Percentiles rank a stretch among this genome's conserved stretches.
Evolutionary conservation across 2,888 invertebrate species (phyloP).

Genomic region (Rambutsinella grinnellia): DNA sequence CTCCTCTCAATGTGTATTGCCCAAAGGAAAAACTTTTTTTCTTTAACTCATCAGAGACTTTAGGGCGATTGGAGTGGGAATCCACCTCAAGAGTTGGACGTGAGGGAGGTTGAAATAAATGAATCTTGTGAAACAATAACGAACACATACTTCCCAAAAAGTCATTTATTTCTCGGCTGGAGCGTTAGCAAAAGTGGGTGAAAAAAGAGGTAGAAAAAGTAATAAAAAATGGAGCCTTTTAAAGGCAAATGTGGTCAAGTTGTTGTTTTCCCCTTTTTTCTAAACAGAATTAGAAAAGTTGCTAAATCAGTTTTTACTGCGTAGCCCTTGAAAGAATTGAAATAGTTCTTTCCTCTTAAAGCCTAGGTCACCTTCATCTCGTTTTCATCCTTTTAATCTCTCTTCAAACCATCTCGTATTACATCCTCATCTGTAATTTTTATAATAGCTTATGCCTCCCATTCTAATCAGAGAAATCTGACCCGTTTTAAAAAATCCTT

Average conservation of each 20-base stretch:
- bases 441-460: too few relatives aligned
- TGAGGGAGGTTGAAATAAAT: not conserved
- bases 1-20: too few relatives aligned
- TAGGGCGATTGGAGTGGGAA: not conserved
- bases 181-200: too few relatives aligned
- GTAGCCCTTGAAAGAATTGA: not conserved
- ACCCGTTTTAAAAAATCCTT: too few relatives aligned
- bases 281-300: not conserved
- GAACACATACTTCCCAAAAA: not conserved
- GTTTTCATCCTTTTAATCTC: not conserved
- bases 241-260: not conserved
- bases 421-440: too few relatives aligned
- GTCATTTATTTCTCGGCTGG: constrained; percentile 10
- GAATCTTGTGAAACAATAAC: not conserved
- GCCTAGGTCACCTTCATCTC: not conserved
- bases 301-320: not conserved
- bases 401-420: too few relatives aligned
- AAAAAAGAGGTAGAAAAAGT: not conserved
- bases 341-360: not conserved
- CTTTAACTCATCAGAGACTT: constrained; percentile 22
- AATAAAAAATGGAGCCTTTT: not conserved
- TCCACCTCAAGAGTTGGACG: not conserved
- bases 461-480: too few relatives aligned
- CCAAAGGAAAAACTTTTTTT: constrained; percentile 23
- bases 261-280: not conserved